Evolutionary conservation across 2,797 vertebrate species (phyloP).

Genomic region (Alfaro cultratus): DNA sequence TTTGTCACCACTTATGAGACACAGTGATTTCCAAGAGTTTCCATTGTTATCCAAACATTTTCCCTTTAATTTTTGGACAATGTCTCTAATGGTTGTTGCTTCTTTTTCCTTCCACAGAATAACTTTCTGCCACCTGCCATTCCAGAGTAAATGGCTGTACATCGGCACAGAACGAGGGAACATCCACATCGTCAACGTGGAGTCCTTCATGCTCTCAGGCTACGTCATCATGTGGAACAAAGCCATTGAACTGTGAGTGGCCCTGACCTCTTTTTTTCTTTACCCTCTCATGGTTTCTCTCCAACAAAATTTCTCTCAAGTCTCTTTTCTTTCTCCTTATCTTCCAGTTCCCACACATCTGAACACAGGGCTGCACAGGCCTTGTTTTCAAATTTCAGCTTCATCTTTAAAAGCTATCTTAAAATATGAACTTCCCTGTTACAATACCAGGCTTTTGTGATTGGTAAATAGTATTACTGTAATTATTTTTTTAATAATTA

Average conservation of each 20-base stretch:
- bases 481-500: not conserved
- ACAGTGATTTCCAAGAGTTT: constrained; percentile 25
- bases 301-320: constrained; percentile 12
- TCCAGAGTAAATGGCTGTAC: constrained; percentile 99
- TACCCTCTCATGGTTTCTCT: constrained; percentile 15
- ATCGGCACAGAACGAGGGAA: constrained; percentile 98
- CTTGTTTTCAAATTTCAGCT: not conserved
- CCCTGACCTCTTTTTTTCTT: constrained; percentile 67
- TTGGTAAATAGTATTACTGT: not conserved
- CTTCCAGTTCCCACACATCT: constrained; percentile 3
- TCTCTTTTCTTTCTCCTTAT: not conserved
- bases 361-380: constrained; percentile 1
- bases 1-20: constrained; percentile 39
- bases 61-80: not conserved
- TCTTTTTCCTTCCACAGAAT: constrained; percentile 85
- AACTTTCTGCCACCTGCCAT: constrained; percentile 98
- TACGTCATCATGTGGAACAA: constrained; percentile 99
- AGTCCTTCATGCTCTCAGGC: constrained; percentile 99
- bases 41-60: constrained; percentile 8
- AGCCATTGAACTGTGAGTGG: constrained; percentile 99
- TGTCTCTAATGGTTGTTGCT: constrained; percentile 3
- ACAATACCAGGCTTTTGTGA: not conserved
- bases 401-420: constrained; percentile 16
- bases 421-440: not conserved
- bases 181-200: constrained; percentile 98